Evolutionary conservation across 2,797 vertebrate species (phyloP).

Genomic region (Nasua narica): DNA sequence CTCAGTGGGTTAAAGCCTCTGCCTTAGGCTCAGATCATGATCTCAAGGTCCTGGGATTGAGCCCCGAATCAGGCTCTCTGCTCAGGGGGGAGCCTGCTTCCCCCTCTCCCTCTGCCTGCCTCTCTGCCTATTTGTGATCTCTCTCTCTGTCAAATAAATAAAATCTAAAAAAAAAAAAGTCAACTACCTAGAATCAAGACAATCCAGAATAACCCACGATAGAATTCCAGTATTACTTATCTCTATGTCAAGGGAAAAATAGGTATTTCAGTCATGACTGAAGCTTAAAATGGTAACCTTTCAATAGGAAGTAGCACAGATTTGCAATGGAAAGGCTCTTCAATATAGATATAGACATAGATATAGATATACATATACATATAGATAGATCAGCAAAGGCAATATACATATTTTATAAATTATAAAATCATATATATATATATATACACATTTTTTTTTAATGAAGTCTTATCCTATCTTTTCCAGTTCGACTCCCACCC

Average conservation of each 20-base stretch:
- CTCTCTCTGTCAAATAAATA: no score
- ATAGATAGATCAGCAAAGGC: no score
- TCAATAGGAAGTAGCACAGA: neutral
- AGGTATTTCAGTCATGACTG: neutral
- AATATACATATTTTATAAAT: no score
- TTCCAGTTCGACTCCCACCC: slow-evolving; percentile 87
- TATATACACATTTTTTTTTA: neutral
- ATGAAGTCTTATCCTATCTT: neutral
- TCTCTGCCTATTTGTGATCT: no score
- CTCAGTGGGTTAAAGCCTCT: no score
- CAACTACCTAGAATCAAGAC: neutral
- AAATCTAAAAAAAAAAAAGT: no score
- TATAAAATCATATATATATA: no score
- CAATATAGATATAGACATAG: neutral
- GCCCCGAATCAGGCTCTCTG: no score
- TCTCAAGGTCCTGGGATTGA: no score
- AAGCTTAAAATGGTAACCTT: neutral
- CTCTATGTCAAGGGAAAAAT: neutral
- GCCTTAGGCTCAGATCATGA: no score
- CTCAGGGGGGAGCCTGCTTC: no score
- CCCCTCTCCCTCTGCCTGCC: no score
- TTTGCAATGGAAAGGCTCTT: neutral
- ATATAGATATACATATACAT: neutral
- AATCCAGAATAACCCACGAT: neutral
- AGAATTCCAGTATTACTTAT: neutral